Evolutionary conservation across 92 coral and sea anemone genomes (phyloP), one percentile per base, ranked within the genome.

Genomic region (Metridium senile): DNA sequence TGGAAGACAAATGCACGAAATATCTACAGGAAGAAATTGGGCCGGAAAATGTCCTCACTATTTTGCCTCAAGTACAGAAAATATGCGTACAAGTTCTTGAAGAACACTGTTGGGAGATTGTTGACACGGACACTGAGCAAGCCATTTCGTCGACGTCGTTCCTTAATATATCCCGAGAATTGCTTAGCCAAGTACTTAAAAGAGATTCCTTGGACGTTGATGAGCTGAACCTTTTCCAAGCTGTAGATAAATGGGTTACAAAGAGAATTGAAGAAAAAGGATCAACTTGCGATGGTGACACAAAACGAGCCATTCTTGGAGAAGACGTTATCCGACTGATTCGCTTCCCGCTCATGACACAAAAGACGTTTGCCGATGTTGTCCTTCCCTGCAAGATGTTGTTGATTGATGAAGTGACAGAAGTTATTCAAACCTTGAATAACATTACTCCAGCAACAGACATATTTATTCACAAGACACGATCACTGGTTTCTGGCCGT

Each of bases 181-280:
- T 79, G 47, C 66, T 79, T 4, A 11, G 62, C 26, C 43, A 69
- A 31, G 39, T 70, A 16, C 84, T 79, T 19, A 31, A 34, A 11
- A 69, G 84, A 52, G 84, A 79, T 11, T 1, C 29, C 0, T 66
- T 79, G 17, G 30, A 59, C 25, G 69, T 47, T 7, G 49, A 39
- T 39, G 84, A 79, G 32, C 18, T 79, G 4, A 34, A 79, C 2
- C 49, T 79, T 4, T 79, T 79, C 45, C 28, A 59, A 17, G 84
- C 78, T 34, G 84, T 58, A 1, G 61, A 79, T 59, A 46, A 52
- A 10, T 79, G 84, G 84, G 77, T 71, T 33, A 52, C 65, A 0
- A 59, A 70, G 11, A 35, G 28, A 19, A 43, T 69, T 13, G n/a
- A 66, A 21, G 58, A 70, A 30, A 45, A 59, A 27, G 34, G 39